A percentile compares a stretch with the other conserved stretches of the same genome.
Conservation (phyloP, 2,888 invertebrate genomes). For the Galerucella pusilla region DNA sequence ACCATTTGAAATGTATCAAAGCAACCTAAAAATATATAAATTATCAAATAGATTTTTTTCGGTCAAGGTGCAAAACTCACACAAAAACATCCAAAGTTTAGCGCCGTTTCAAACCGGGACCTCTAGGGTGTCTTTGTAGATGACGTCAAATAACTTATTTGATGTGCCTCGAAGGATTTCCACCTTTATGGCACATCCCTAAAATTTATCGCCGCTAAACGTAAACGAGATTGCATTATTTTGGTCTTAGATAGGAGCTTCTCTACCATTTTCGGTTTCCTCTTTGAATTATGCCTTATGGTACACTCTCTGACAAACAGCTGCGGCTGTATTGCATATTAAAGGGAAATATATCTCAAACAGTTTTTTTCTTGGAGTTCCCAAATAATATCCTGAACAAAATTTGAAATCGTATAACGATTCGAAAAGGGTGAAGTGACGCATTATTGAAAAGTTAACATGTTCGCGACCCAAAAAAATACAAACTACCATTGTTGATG, state of each 20-base stretch:
- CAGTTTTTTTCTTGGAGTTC: no score
- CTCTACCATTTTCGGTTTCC: slow-evolving; percentile 12
- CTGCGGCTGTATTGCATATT: slow-evolving; percentile 21
- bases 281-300: slow-evolving; percentile 29
- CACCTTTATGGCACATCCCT: slow-evolving; percentile 31
- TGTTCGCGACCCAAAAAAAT: slow-evolving; percentile 20
- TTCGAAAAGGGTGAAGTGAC: no score
- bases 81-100: slow-evolving; percentile 16
- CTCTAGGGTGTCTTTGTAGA: slow-evolving; percentile 33
- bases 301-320: slow-evolving; percentile 4
- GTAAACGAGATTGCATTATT: slow-evolving; percentile 33
- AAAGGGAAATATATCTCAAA: not conserved
- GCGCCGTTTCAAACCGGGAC: slow-evolving; percentile 23
- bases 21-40: slow-evolving; percentile 7
- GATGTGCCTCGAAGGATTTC: slow-evolving; percentile 35
- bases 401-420: no score
- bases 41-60: slow-evolving; percentile 16
- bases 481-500: slow-evolving; percentile 29
- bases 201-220: slow-evolving; percentile 35
- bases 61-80: slow-evolving; percentile 30
- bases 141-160: slow-evolving; percentile 37
- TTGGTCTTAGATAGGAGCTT: slow-evolving; percentile 13
- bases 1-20: not conserved
- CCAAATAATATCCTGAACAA: no score
- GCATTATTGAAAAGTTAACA: no score